These are phyloP conservation scores for Wiebesia pumilae DNA, from an alignment of 1,140 invertebrate species.

Conservation along the genomic window DNA sequence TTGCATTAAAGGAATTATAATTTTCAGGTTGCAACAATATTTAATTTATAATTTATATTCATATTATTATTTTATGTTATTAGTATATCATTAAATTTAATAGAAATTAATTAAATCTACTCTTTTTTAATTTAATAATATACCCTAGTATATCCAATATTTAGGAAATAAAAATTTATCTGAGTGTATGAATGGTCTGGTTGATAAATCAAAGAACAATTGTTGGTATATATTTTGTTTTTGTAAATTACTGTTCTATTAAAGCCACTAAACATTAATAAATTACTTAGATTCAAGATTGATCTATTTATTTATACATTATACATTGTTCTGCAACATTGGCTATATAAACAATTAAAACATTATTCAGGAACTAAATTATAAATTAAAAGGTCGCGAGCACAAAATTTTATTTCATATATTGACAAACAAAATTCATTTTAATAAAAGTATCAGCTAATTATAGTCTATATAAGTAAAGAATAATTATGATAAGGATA, in stretches of 20 bases:
- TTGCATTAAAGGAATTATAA: not conserved
- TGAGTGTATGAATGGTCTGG: not conserved
- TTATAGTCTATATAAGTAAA: not conserved
- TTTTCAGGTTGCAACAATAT: not conserved
- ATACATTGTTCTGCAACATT: not conserved
- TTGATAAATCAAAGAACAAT: not conserved
- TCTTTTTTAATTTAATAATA: too few relatives aligned
- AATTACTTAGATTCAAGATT: too few relatives aligned
- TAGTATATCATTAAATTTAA: not conserved
- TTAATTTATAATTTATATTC: not conserved
- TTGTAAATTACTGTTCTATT: too few relatives aligned
- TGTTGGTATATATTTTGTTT: too few relatives aligned
- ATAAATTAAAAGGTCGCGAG: not conserved
- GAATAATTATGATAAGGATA: not conserved
- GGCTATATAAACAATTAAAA: not conserved
- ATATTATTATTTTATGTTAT: not conserved
- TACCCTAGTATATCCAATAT: too few relatives aligned
- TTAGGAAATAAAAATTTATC: not conserved
- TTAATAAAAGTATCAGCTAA: too few relatives aligned
- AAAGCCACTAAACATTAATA: too few relatives aligned
- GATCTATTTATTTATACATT: not conserved
- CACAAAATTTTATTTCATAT: not conserved
- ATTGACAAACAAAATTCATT: not conserved
- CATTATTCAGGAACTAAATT: not conserved
- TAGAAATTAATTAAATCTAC: too few relatives aligned